These are phyloP conservation scores for Vireo griseus DNA, from an alignment of 2,797 vertebrate genomes.

Conservation along the genomic window DNA sequence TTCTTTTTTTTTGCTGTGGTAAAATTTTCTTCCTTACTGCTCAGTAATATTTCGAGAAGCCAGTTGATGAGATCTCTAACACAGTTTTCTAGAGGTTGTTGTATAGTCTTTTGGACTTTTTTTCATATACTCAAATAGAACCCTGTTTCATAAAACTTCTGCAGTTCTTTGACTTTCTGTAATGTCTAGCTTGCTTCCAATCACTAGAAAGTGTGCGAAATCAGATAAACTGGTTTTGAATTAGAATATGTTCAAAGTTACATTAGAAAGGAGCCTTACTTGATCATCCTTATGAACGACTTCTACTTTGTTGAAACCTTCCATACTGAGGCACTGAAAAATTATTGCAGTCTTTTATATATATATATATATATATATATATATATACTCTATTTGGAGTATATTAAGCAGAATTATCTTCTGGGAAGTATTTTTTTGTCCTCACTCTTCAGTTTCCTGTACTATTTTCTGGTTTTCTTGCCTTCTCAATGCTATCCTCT, in stretches of 20 bases:
- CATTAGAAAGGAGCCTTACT: background rate
- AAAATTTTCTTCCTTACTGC: background rate
- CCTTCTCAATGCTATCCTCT: background rate
- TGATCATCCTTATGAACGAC: background rate
- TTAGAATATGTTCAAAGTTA: background rate
- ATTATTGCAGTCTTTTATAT: background rate
- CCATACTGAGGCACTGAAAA: background rate
- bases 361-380: background rate
- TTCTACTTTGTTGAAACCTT: background rate
- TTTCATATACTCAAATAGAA: background rate
- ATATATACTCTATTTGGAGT: background rate
- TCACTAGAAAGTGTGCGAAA: background rate
- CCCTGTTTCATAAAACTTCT: background rate
- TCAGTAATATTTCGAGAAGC: background rate
- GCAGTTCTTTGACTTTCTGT: background rate
- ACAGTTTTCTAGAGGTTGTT: background rate
- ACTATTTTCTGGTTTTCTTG: background rate
- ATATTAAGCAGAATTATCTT: background rate
- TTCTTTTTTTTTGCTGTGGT: background rate
- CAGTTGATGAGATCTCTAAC: background rate
- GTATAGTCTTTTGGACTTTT: background rate
- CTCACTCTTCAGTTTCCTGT: background rate
- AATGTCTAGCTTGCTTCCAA: background rate
- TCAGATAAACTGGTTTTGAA: background rate
- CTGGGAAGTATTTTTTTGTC: background rate